Percentiles rank a stretch among this genome's conserved stretches.
Evolutionary conservation across 2,113 vertebrate species (phyloP).

Genomic region (Glaucidium brasilianum): DNA sequence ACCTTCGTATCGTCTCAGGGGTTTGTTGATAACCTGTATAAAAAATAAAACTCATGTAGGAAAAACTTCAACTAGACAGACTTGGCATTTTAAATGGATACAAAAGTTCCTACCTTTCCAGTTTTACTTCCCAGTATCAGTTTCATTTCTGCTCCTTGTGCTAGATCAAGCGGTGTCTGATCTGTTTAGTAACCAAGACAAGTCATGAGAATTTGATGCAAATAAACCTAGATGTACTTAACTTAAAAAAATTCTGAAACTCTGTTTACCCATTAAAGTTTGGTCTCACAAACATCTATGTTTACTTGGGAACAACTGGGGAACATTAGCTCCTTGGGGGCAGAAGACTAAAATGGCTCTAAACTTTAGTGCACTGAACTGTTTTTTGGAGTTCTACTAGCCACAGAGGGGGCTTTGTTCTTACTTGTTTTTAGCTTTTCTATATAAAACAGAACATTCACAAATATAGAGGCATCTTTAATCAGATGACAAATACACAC

Average conservation of each 20-base stretch:
- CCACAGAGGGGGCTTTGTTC: not conserved
- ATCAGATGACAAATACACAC: not conserved
- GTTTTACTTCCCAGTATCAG: conserved; percentile 77
- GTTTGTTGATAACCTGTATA: conserved; percentile 72
- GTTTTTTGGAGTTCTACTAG: not conserved
- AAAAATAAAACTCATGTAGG: conserved; percentile 7
- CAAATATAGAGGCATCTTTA: not conserved
- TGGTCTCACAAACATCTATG: not conserved
- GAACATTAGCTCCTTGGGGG: not conserved
- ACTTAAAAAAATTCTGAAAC: not conserved
- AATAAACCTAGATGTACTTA: not conserved
- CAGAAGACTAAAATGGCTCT: not conserved
- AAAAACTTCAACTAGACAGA: not conserved
- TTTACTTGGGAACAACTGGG: not conserved
- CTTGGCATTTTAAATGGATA: not conserved
- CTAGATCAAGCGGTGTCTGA: conserved; percentile 85
- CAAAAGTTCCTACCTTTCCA: conserved; percentile 75
- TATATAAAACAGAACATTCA: not conserved
- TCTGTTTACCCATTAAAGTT: not conserved
- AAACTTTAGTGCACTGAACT: not conserved
- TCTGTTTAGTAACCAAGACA: conserved; percentile 66
- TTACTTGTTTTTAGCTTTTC: not conserved
- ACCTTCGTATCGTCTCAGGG: conserved; percentile 83
- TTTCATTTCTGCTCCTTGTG: conserved; percentile 82
- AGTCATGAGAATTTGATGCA: not conserved